Percentiles rank a stretch among this genome's conserved stretches.
These are phyloP conservation scores for Germaria angustata DNA, from an alignment of 2,888 invertebrate species.

Conservation along the genomic window DNA sequence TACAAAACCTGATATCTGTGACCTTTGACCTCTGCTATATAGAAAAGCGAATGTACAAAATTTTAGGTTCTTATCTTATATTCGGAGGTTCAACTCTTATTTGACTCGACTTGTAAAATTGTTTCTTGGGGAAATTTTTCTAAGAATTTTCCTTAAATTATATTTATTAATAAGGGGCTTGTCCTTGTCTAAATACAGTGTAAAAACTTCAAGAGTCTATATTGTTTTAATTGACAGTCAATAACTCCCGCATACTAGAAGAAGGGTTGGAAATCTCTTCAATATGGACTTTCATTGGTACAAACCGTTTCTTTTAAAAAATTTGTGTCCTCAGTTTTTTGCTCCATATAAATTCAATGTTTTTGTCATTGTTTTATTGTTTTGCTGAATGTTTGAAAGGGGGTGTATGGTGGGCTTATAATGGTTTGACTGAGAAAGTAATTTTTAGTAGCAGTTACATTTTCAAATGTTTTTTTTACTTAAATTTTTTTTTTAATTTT, in stretches of 20 bases:
- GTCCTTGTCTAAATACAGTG: too few species aligned
- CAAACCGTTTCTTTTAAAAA: neutral
- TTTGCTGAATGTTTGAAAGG: slow-evolving; percentile 6
- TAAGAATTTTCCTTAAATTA: too few species aligned
- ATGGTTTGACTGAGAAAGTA: neutral
- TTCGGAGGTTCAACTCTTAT: too few species aligned
- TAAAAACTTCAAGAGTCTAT: slow-evolving; percentile 11
- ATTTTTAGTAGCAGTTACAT: slow-evolving; percentile 39
- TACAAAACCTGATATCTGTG: too few species aligned
- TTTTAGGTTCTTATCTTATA: too few species aligned
- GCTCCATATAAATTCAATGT: slow-evolving; percentile 23
- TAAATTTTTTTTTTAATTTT: neutral
- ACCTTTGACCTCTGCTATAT: too few species aligned
- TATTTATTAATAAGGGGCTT: too few species aligned
- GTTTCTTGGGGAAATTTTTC: too few species aligned
- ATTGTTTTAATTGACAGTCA: slow-evolving; percentile 1
- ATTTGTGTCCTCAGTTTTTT: neutral
- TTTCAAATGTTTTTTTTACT: slow-evolving; percentile 4
- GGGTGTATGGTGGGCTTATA: neutral
- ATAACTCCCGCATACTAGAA: neutral
- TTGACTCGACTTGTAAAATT: too few species aligned
- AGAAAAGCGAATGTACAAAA: too few species aligned
- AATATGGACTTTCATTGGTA: neutral
- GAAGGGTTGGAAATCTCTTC: neutral
- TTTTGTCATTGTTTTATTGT: slow-evolving; percentile 60